A percentile compares a stretch with the other conserved stretches of the same genome.
Conservation (phyloP, 1,140 invertebrate species). For the Brachionus calyciflorus region DNA sequence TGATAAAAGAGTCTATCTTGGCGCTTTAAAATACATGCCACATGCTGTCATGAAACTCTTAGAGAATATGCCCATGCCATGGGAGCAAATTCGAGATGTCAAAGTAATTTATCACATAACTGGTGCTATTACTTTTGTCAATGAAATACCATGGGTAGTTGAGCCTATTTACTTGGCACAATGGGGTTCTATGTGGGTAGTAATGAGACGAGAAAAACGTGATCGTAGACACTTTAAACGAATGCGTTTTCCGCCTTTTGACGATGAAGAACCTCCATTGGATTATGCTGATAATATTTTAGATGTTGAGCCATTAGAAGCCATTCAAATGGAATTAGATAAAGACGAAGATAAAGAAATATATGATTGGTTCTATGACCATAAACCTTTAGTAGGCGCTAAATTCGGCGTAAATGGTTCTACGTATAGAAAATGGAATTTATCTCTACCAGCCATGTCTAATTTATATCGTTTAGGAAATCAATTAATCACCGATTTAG, state of each 20-base stretch:
- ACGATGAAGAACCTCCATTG: slow-evolving; percentile 98
- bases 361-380: slow-evolving; percentile 93
- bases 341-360: slow-evolving; percentile 86
- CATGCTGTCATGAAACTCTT: slow-evolving; percentile 97
- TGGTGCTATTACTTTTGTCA: slow-evolving; percentile 99
- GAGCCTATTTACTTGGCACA: slow-evolving; percentile 98
- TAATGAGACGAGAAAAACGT: slow-evolving; percentile 98
- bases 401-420: slow-evolving; percentile 82
- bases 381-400: slow-evolving; percentile 87
- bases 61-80: slow-evolving; percentile 99
- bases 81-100: slow-evolving; percentile 98
- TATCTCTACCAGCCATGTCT: slow-evolving; percentile 91
- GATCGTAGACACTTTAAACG: slow-evolving; percentile 98
- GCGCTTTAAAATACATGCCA: slow-evolving; percentile 98
- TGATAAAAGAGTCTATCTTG: slow-evolving; percentile 96
- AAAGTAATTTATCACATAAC: slow-evolving; percentile 96
- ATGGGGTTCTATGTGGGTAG: slow-evolving; percentile 99
- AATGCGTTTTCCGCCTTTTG: slow-evolving; percentile 99
- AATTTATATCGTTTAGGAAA: slow-evolving; percentile 94
- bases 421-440: slow-evolving; percentile 92
- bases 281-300: slow-evolving; percentile 99
- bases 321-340: slow-evolving; percentile 97
- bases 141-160: slow-evolving; percentile 99
- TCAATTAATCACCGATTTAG: slow-evolving; percentile 94
- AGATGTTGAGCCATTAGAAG: slow-evolving; percentile 96